Conservation (phyloP, 2,888 invertebrate genomes). For the Caenorhabditis angaria region DNA sequence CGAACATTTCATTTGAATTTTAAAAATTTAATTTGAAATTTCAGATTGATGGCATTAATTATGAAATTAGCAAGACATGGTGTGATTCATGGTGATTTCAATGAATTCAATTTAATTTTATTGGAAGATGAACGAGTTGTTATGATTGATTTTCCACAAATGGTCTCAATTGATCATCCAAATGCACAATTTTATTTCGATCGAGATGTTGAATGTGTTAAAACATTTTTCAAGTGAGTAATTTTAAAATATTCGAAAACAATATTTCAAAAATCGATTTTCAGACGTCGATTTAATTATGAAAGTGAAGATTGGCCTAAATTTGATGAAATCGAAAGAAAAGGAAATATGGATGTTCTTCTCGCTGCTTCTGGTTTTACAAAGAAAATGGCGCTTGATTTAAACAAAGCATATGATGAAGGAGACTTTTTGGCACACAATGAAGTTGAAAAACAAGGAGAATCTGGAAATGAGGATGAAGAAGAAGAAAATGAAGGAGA, state of each 20-base stretch:
- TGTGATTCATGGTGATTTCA: conserved; percentile 98
- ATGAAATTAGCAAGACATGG: conserved; percentile 90
- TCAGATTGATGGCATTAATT: conserved; percentile 85
- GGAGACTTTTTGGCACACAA: conserved; percentile 66
- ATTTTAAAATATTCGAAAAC: neutral
- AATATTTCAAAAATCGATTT: conserved; percentile 73
- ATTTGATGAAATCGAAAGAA: conserved; percentile 75
- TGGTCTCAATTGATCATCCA: conserved; percentile 91
- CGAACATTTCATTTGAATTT: too few relatives aligned
- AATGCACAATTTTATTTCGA: conserved; percentile 93
- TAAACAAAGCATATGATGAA: conserved; percentile 69
- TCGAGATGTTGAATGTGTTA: conserved; percentile 90
- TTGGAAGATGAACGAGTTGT: conserved; percentile 79
- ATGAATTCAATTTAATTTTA: conserved; percentile 95
- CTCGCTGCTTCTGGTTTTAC: conserved; percentile 89
- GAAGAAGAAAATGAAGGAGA: conserved; percentile 40
- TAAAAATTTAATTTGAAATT: conserved; percentile 3
- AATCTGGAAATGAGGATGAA: conserved; percentile 39
- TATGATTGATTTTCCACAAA: conserved; percentile 97
- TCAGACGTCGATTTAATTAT: conserved; percentile 86
- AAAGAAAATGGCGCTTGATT: conserved; percentile 76
- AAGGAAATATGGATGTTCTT: conserved; percentile 86
- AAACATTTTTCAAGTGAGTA: conserved; percentile 75
- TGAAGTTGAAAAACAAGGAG: conserved; percentile 47
- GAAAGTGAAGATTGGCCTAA: conserved; percentile 79